Conservation (phyloP, 2,888 invertebrate genomes). For the Lepidocyrtinus sp. region DNA sequence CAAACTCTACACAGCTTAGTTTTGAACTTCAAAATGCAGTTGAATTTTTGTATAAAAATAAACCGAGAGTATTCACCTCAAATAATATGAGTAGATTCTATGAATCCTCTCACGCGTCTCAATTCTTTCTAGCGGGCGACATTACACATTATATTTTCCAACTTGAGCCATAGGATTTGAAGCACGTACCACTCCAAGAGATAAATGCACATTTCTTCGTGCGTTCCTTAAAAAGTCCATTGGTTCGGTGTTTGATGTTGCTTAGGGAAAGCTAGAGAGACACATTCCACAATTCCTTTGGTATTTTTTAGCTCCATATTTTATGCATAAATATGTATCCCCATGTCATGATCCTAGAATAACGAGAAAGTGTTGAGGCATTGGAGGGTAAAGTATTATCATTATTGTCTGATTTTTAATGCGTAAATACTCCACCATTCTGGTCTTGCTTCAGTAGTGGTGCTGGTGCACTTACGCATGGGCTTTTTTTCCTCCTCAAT, state of each 20-base stretch:
- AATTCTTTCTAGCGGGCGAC: too few relatives aligned
- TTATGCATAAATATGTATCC: conserved; percentile 1
- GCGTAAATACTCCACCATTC: not conserved
- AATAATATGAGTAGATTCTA: too few relatives aligned
- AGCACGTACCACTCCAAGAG: not conserved
- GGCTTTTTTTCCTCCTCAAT: too few relatives aligned
- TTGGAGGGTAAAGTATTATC: not conserved
- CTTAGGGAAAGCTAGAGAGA: not conserved
- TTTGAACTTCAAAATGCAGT: not conserved
- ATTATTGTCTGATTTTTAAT: not conserved
- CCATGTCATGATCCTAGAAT: not conserved
- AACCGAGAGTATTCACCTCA: too few relatives aligned
- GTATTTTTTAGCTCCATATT: not conserved
- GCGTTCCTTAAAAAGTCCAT: not conserved
- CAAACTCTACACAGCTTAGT: not conserved
- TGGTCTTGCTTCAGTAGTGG: too few relatives aligned
- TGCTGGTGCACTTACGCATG: too few relatives aligned
- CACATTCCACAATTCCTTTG: not conserved
- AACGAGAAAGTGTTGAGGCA: not conserved
- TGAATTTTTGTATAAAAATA: not conserved
- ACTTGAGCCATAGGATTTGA: not conserved
- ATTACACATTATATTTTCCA: too few relatives aligned
- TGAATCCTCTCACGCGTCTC: too few relatives aligned
- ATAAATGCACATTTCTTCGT: not conserved
- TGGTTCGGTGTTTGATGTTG: not conserved